These are phyloP conservation scores for Ambastaia sidthimunki DNA, from an alignment of 2,797 vertebrate species.

Conservation along the genomic window DNA sequence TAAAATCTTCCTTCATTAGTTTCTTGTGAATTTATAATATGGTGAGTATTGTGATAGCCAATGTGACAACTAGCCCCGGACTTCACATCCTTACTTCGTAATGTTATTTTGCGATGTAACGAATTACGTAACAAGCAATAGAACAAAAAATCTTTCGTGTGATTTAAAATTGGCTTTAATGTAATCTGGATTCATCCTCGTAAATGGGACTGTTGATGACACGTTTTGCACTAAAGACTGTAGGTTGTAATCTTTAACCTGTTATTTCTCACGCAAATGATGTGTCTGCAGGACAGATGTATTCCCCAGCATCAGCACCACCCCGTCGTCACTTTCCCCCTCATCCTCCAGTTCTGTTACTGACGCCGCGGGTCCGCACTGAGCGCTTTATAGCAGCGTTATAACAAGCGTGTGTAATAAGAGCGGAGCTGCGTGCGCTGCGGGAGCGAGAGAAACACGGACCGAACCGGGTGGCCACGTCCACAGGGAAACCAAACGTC, in stretches of 20 bases:
- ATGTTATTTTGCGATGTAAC: too few relatives aligned
- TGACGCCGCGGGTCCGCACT: constrained; percentile 13
- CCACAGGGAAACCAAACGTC: constrained; percentile 34
- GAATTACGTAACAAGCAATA: too few relatives aligned
- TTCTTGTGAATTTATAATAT: too few relatives aligned
- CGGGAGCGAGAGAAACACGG: neutral
- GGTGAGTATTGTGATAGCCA: too few relatives aligned
- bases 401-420: neutral
- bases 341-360: constrained; percentile 41
- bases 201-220: neutral
- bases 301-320: constrained; percentile 3
- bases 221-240: neutral
- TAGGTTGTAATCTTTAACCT: neutral
- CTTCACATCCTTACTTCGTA: too few relatives aligned
- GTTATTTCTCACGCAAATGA: neutral
- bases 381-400: constrained; percentile 31
- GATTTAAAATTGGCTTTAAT: neutral
- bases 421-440: constrained; percentile 33
- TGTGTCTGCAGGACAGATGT: neutral
- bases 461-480: constrained; percentile 35
- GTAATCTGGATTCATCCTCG: neutral
- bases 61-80: too few relatives aligned
- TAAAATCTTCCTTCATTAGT: too few relatives aligned
- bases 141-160: too few relatives aligned
- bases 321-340: constrained; percentile 16